phyloP scores from a whole-genome alignment of 2,113 vertebrate species.

The Himantopus leucocephalus region DNA sequence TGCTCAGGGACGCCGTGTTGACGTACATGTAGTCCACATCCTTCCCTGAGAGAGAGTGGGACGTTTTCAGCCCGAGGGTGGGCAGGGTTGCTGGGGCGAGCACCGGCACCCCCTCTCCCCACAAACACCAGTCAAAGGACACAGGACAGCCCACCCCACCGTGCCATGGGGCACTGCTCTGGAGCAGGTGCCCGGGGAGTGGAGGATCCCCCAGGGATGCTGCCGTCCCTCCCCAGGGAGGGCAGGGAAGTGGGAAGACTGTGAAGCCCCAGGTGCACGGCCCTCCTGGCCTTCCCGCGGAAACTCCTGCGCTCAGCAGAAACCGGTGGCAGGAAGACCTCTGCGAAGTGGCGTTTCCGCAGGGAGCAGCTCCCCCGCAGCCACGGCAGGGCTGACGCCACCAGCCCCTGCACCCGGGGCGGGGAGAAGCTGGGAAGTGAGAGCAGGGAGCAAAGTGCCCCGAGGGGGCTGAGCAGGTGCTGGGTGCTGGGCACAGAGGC shows the following conservation, averaged over 20 bases:
- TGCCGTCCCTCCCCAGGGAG: accelerated
- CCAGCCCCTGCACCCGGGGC: accelerated
- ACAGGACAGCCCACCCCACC: too few species aligned
- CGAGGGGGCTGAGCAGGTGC: neutral
- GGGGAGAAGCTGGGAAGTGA: neutral
- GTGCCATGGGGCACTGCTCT: accelerated
- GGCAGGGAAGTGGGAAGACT: neutral
- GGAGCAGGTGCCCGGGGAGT: accelerated
- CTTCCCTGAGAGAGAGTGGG: slow-evolving; percentile 74
- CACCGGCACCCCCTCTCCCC: neutral
- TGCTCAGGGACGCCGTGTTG: slow-evolving; percentile 90
- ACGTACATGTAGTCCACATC: slow-evolving; percentile 88
- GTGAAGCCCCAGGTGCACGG: neutral
- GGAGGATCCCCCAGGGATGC: neutral
- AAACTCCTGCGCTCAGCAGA: slow-evolving; percentile 31
- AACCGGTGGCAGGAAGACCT: slow-evolving; percentile 6
- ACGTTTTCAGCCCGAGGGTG: neutral
- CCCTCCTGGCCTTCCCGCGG: neutral
- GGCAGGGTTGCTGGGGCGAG: neutral
- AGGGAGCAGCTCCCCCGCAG: neutral
- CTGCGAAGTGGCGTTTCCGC: neutral
- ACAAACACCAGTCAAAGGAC: neutral
- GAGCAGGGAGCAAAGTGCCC: neutral
- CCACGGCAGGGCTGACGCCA: neutral
- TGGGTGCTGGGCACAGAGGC: neutral